Base-by-base conservation (phyloP, 2,113 vertebrate genomes). In the Ancistrus triradiatus region DNA sequence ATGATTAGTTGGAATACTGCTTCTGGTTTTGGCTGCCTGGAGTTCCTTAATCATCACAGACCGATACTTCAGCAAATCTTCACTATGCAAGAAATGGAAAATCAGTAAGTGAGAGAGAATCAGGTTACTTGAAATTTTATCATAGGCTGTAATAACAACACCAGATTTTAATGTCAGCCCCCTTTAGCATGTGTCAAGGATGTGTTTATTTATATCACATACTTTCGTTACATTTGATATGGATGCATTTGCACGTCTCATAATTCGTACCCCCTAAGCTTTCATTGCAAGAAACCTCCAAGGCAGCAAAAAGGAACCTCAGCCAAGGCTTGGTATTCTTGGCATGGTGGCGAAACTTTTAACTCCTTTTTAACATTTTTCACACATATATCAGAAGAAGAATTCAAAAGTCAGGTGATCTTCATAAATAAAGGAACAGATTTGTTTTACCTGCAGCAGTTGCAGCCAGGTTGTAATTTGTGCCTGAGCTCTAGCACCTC, bases 121-220 rank as follows among this genome's bases (percentile, higher is more conserved):
- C 27, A 55, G 58, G 58, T 51, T 58, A 38, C 43, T 44, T 53
- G 58, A 49, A 63, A 49, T 63, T 59, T 75, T n/a, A n/a, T n/a
- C n/a, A 58, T 53, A 50, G 59, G 27, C 38, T 37, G 37, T 57
- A 33, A 59, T 46, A 38, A 7, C 48, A 35, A 18, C 66, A 53
- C 21, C 56, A 50, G 31, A 66, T 38, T 60, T 55, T 24, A 56
- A 56, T 40, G 18, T 25, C n/a, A 49, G 50, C 7, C 28, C 11
- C 33, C 18, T 22, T 18, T 11, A 61, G 17, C 24, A 60, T 42
- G 42, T 70, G 59, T 55, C 25, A 22, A 46, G 22, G 6, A 17
- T 14, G 2, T 50, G 33, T 70, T 59, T 66, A 74, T 66, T 51
- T 63, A 43, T 52, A 62, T 59, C 18, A 38, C n/a, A 50, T 13